phyloP scores from a whole-genome alignment of 2,797 vertebrate genomes.

The Trachops cirrhosus region DNA sequence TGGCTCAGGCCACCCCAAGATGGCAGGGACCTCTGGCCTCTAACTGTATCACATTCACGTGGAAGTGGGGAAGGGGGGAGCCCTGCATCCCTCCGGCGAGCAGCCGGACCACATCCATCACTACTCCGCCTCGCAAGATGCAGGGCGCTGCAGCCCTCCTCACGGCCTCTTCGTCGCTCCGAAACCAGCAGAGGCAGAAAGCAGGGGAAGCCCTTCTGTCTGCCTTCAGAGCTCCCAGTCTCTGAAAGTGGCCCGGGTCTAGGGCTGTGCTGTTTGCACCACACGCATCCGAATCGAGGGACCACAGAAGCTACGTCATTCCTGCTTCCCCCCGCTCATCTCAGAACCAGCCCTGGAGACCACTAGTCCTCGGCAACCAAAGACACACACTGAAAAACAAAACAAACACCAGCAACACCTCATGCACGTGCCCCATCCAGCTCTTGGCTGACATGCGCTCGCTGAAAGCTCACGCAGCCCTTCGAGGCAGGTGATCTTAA shows the following conservation, averaged over 20 bases:
- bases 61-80: fast-evolving
- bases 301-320: fast-evolving
- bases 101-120: neutral
- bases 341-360: neutral
- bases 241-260: neutral
- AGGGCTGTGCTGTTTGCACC: neutral
- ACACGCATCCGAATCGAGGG: fast-evolving
- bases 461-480: neutral
- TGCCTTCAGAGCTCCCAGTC: neutral
- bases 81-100: neutral
- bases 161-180: neutral
- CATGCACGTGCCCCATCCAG: fast-evolving
- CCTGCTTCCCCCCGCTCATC: fast-evolving
- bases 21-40: neutral
- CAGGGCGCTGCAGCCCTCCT: neutral
- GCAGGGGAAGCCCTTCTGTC: neutral
- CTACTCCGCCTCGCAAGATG: fast-evolving
- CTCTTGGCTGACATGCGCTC: neutral
- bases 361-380: too few species aligned
- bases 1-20: neutral
- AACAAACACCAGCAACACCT: neutral
- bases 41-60: too few species aligned
- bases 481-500: neutral
- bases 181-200: neutral
- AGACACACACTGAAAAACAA: neutral